These are phyloP conservation scores for Mamestra configurata DNA, from an alignment of 1,140 invertebrate genomes.

Conservation along the genomic window DNA sequence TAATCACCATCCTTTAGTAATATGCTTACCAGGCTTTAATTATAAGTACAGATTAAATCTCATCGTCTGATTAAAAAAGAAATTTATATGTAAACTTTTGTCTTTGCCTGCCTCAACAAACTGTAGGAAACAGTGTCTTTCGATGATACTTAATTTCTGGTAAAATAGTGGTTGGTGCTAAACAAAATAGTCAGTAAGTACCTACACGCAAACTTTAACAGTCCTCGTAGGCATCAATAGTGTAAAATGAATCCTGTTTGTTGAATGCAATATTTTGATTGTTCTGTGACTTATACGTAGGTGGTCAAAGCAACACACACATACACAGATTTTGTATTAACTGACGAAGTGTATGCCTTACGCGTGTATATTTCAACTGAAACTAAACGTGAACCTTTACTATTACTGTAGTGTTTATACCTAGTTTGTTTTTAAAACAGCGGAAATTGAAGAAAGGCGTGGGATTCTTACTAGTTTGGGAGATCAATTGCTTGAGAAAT, in stretches of 20 bases:
- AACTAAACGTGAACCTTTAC: constrained; percentile 55
- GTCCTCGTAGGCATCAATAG: neutral
- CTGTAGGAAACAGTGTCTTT: too few relatives aligned
- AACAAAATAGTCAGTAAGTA: too few relatives aligned
- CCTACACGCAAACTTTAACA: too few relatives aligned
- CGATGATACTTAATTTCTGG: too few relatives aligned
- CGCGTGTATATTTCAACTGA: constrained; percentile 62
- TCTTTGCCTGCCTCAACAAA: too few relatives aligned
- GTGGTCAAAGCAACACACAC: constrained; percentile 46
- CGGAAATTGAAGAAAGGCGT: constrained; percentile 35
- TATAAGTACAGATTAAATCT: too few relatives aligned
- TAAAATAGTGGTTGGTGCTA: too few relatives aligned
- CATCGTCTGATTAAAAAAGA: too few relatives aligned
- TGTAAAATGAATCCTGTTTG: neutral
- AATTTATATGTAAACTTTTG: too few relatives aligned
- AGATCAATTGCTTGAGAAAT: constrained; percentile 10
- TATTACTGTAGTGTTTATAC: constrained; percentile 40
- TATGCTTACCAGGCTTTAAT: too few relatives aligned
- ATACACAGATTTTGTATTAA: constrained; percentile 16
- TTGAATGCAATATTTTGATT: constrained; percentile 45
- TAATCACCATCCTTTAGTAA: too few relatives aligned
- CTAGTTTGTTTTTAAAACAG: constrained; percentile 43
- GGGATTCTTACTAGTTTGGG: neutral
- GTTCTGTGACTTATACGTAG: constrained; percentile 49
- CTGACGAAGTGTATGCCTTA: constrained; percentile 13